Conservation (phyloP, 2,888 invertebrate species). For the Allolobophora icterica region DNA sequence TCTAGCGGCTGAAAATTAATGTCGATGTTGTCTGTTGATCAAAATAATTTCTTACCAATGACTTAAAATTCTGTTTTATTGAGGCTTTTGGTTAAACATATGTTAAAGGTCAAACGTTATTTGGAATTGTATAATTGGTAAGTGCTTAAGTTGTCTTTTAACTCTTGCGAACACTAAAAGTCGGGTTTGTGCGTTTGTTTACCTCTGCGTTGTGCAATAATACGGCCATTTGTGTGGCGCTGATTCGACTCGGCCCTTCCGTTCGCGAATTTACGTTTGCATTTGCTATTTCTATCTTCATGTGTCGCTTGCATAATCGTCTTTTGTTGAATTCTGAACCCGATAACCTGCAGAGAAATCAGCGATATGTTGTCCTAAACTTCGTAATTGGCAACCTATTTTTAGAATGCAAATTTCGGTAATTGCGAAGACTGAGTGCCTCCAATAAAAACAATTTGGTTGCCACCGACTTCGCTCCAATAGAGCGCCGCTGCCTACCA, state of each 20-base stretch:
- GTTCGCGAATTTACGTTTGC: background rate
- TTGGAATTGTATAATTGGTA: background rate
- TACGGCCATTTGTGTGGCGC: background rate
- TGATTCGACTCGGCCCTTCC: background rate
- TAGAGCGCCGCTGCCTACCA: too few relatives aligned
- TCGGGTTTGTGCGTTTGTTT: background rate
- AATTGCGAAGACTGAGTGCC: too few relatives aligned
- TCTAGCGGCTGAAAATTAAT: background rate
- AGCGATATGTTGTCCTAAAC: background rate
- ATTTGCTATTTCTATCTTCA: background rate
- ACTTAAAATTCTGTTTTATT: background rate
- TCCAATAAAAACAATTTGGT: too few relatives aligned
- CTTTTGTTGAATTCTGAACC: background rate
- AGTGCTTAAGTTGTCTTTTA: background rate
- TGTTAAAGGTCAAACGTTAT: background rate
- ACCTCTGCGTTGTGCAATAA: background rate
- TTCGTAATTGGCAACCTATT: background rate
- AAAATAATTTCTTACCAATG: background rate
- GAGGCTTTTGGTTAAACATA: background rate
- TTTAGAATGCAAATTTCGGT: background rate
- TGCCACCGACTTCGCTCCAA: too few relatives aligned
- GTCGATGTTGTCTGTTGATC: slow-evolving; percentile 11
- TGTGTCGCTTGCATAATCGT: background rate
- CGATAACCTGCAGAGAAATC: background rate
- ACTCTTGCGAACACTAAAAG: background rate